Evolutionary conservation across 2,797 vertebrate species (phyloP).

Genomic region (Emydoidea blandingii): DNA sequence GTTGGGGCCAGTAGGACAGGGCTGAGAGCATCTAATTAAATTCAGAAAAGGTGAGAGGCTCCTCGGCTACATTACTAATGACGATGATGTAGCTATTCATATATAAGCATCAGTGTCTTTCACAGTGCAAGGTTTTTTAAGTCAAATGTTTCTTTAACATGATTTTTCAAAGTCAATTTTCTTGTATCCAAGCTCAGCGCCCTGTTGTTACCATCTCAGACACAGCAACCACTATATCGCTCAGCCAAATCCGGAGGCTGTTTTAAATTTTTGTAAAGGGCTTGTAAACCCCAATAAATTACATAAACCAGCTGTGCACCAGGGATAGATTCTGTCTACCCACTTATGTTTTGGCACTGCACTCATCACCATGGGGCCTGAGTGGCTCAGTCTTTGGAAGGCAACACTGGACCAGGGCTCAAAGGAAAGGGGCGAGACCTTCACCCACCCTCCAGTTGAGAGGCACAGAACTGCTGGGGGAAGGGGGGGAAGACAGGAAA

Average conservation of each 20-base stretch:
- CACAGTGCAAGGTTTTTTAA: background rate
- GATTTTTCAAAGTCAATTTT: background rate
- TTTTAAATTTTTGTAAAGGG: background rate
- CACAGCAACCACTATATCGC: background rate
- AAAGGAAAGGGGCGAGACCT: background rate
- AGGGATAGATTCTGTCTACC: background rate
- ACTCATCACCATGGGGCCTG: background rate
- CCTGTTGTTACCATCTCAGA: background rate
- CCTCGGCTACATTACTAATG: background rate
- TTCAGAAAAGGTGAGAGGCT: background rate
- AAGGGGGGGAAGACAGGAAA: background rate
- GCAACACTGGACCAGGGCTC: background rate
- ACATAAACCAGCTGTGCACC: rapidly evolving
- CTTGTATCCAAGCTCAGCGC: constrained; percentile 23
- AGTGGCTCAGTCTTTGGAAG: rapidly evolving
- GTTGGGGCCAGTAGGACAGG: no score
- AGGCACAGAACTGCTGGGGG: background rate
- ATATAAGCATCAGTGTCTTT: background rate
- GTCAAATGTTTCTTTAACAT: background rate
- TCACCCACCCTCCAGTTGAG: background rate
- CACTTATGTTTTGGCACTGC: background rate
- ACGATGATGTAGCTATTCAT: background rate
- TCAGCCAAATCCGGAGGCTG: background rate
- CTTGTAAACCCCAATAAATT: background rate
- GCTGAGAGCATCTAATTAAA: background rate